Conservation (phyloP, 2,888 invertebrate genomes). For the Ditula angustiorana region DNA sequence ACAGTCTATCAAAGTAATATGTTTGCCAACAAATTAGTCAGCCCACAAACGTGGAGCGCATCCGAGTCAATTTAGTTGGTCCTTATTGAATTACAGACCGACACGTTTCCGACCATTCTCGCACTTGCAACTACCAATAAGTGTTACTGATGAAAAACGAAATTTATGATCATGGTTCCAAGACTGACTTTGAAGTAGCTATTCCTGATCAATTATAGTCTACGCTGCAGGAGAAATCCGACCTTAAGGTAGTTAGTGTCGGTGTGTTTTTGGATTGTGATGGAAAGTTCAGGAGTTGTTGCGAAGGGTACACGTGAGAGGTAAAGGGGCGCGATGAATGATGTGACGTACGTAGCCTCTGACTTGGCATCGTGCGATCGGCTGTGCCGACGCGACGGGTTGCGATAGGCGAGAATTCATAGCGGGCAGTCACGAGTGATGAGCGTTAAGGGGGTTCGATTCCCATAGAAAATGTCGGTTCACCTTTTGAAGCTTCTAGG, state of each 20-base stretch:
- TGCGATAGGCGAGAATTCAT: conserved; percentile 53
- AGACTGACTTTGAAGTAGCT: conserved; percentile 43
- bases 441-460: background rate
- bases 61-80: conserved; percentile 80
- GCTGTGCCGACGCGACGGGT: conserved; percentile 52
- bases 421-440: conserved; percentile 43
- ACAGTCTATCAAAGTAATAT: conserved; percentile 70
- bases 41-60: conserved; percentile 74
- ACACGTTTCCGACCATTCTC: conserved; percentile 67
- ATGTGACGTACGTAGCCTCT: conserved; percentile 77
- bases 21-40: conserved; percentile 79
- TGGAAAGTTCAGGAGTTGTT: conserved; percentile 48
- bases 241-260: conserved; percentile 28
- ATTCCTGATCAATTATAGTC: conserved; percentile 21
- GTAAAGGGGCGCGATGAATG: conserved; percentile 74
- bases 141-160: conserved; percentile 43
- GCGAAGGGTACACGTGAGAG: conserved; percentile 63
- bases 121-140: conserved; percentile 51
- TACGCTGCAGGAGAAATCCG: conserved; percentile 34
- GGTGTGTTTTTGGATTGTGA: conserved; percentile 46
- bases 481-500: too few relatives aligned
- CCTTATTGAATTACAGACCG: conserved; percentile 82
- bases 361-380: conserved; percentile 68
- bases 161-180: conserved; percentile 37
- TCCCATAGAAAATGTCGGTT: too few relatives aligned